Evolutionary conservation across 1,140 invertebrate species (phyloP), one percentile per base, ranked within the genome.

Genomic region (Oryzaephilus surinamensis): DNA sequence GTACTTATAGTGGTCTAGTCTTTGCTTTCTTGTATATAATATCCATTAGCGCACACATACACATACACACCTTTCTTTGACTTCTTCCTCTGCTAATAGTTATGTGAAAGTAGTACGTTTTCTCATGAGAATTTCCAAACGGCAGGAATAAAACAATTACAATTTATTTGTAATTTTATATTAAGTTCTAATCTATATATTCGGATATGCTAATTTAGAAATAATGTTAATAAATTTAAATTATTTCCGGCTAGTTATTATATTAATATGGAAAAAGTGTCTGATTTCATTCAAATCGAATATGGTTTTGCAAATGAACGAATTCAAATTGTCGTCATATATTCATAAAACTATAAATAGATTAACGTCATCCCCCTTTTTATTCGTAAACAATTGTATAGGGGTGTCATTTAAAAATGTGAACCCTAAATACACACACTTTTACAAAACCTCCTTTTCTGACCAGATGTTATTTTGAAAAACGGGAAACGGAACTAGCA

Each of bases 401-500:
- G 36, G 32, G 36, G 24, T 38, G 32, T 33, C 13, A 12, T 18
- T 24, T 3, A n/a, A 24, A 4, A 24, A 10, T n/a, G 7, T 11
- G 11, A 14, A 29, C 28, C 19, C 17, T 14, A 38, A 14, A 38
- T 28, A 43, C n/a, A n/a, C n/a, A n/a, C n/a, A n/a, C n/a, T n/a
- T n/a, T n/a, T n/a, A n/a, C n/a, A n/a, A n/a, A n/a, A n/a, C n/a
- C n/a, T n/a, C n/a, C n/a, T n/a, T n/a, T n/a, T n/a, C n/a, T 27
- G 36, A 43, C 12, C 45, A 48, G 45, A 48, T 48, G 45, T 38
- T 34, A n/a, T n/a, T 15, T 6, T 17, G 32, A 29, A 31, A 24
- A 27, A 20, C 13, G 33, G 38, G 37, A 45, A 49, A 46, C 47
- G 47, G 47, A 49, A 49, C 47, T 28, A 34, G 40, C 39, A 48